Percentiles rank a stretch among this genome's conserved stretches.
Conservation (phyloP, 2,888 invertebrate genomes). For the Dryomyza anilis region DNA sequence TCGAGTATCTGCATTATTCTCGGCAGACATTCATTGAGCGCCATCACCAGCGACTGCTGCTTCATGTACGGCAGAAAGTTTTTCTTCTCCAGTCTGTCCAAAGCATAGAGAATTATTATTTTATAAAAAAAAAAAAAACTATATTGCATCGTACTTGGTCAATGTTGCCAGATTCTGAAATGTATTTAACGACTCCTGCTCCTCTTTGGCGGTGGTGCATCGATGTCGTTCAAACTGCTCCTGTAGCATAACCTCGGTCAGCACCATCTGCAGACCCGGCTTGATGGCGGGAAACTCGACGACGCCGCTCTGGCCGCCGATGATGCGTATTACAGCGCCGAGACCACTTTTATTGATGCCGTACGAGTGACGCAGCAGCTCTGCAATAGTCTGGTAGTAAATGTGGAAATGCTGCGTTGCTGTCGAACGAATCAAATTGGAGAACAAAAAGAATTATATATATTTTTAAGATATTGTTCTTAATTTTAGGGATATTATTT, state of each 20-base stretch:
- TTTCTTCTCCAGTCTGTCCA: slow-evolving; percentile 54
- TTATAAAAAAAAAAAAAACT: not conserved
- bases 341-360: slow-evolving; percentile 48
- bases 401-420: slow-evolving; percentile 58
- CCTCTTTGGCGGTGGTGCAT: slow-evolving; percentile 44
- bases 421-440: too few relatives aligned
- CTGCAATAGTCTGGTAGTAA: slow-evolving; percentile 59
- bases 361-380: slow-evolving; percentile 54
- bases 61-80: slow-evolving; percentile 47
- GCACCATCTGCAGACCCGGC: slow-evolving; percentile 56
- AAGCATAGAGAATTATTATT: not conserved
- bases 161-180: slow-evolving; percentile 63
- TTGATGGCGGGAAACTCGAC: slow-evolving; percentile 56
- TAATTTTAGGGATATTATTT: not conserved
- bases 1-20: slow-evolving; percentile 57
- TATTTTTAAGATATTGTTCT: not conserved
- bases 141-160: slow-evolving; percentile 53
- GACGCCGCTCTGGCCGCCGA: slow-evolving; percentile 56
- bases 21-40: slow-evolving; percentile 54
- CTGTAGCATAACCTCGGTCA: slow-evolving; percentile 56
- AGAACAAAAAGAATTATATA: slow-evolving; percentile 21
- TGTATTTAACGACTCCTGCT: slow-evolving; percentile 57
- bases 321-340: slow-evolving; percentile 56
- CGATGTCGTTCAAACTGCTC: slow-evolving; percentile 54
- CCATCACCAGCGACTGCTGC: slow-evolving; percentile 45